These are phyloP conservation scores for Gibbula magus DNA, from an alignment of 2,888 invertebrate species.

Conservation along the genomic window DNA sequence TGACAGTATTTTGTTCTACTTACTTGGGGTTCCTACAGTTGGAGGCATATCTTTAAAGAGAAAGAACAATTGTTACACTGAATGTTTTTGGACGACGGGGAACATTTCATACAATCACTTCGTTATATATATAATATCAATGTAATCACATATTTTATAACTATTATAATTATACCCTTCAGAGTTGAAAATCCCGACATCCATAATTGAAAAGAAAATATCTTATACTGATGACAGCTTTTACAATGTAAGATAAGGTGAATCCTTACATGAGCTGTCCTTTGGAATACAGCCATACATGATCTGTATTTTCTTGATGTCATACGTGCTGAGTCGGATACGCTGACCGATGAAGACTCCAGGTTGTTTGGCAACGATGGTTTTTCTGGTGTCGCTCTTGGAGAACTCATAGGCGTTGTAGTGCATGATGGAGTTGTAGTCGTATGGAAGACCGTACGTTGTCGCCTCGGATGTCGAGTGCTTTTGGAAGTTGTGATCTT, in stretches of 20 bases:
- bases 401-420: constrained; percentile 79
- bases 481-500: constrained; percentile 53
- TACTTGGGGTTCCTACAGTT: neutral
- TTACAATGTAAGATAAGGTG: too few species aligned
- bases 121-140: too few species aligned
- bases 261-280: neutral
- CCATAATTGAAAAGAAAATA: too few species aligned
- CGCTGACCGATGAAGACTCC: constrained; percentile 79
- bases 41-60: neutral
- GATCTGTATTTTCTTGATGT: constrained; percentile 74
- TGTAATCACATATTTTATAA: too few species aligned
- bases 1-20: neutral
- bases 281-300: constrained; percentile 70
- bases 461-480: constrained; percentile 45
- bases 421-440: constrained; percentile 87
- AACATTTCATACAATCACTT: too few species aligned
- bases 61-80: neutral
- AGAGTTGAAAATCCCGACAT: too few species aligned
- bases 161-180: too few species aligned
- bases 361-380: constrained; percentile 75
- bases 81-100: too few species aligned
- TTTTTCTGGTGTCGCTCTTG: constrained; percentile 75
- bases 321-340: constrained; percentile 71
- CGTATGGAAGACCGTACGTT: constrained; percentile 79
- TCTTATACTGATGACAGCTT: too few species aligned